Percentiles rank a stretch among this genome's conserved stretches.
phyloP scores from a whole-genome alignment of 2,113 vertebrate genomes.

The Halcyon malimbica region DNA sequence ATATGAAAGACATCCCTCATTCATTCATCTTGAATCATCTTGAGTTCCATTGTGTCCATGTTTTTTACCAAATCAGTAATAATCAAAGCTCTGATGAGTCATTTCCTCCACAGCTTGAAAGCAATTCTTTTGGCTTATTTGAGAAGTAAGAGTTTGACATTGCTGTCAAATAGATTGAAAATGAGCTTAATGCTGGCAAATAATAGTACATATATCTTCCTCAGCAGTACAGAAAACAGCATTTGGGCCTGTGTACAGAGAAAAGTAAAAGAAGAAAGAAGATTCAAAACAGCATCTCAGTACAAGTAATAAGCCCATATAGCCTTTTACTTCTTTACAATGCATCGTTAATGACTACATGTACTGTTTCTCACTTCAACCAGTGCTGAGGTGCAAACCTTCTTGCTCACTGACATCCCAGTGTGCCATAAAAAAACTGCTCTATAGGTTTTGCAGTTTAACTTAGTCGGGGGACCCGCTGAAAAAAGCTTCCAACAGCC shows the following conservation, averaged over 20 bases:
- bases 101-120: neutral
- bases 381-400: neutral
- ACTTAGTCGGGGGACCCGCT: neutral
- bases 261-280: neutral
- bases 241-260: neutral
- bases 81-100: neutral
- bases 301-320: neutral
- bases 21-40: neutral
- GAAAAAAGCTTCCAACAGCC: neutral
- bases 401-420: neutral
- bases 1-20: neutral
- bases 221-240: neutral
- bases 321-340: neutral
- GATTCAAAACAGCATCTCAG: neutral
- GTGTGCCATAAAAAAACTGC: neutral
- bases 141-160: neutral
- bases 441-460: neutral
- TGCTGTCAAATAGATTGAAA: neutral
- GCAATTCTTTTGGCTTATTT: neutral
- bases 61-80: neutral
- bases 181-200: neutral
- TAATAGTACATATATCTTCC: neutral
- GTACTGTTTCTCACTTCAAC: neutral
- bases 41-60: neutral
- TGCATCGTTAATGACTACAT: neutral